Conservation (phyloP, 1,140 invertebrate species). For the Pseudomyrmex sp. region DNA sequence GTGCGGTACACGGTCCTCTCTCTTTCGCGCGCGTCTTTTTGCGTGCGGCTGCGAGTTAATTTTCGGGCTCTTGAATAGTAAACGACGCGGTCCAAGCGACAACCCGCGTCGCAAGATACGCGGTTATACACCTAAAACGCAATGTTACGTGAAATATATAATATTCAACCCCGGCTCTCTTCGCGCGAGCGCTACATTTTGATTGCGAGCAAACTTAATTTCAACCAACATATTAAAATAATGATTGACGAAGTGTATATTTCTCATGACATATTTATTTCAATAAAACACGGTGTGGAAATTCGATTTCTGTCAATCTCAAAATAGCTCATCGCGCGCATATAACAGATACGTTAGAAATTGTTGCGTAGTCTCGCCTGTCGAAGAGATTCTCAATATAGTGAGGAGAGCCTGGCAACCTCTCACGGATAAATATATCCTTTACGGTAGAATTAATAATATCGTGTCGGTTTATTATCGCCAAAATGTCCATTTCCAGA, state of each 20-base stretch:
- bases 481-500: constrained; percentile 48
- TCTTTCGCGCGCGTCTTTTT: constrained; percentile 41
- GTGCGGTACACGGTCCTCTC: neutral
- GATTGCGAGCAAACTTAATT: constrained; percentile 20
- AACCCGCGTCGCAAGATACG: constrained; percentile 43
- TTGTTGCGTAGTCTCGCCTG: constrained; percentile 23
- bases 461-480: constrained; percentile 53
- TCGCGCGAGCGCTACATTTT: no score
- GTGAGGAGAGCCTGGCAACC: constrained; percentile 1
- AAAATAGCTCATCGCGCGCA: constrained; percentile 16
- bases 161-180: neutral
- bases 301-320: constrained; percentile 49
- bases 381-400: constrained; percentile 28
- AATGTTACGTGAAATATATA: neutral
- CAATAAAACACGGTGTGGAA: constrained; percentile 32
- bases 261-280: constrained; percentile 45
- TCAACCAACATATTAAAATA: constrained; percentile 26
- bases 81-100: constrained; percentile 43
- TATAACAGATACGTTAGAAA: constrained; percentile 34
- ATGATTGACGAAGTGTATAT: constrained; percentile 11
- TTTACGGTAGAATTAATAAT: constrained; percentile 50
- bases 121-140: constrained; percentile 21
- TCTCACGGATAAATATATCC: constrained; percentile 46
- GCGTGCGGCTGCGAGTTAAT: constrained; percentile 46
- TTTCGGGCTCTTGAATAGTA: constrained; percentile 58